Conservation (phyloP, 2,113 vertebrate species). For the Bothrops jararaca region DNA sequence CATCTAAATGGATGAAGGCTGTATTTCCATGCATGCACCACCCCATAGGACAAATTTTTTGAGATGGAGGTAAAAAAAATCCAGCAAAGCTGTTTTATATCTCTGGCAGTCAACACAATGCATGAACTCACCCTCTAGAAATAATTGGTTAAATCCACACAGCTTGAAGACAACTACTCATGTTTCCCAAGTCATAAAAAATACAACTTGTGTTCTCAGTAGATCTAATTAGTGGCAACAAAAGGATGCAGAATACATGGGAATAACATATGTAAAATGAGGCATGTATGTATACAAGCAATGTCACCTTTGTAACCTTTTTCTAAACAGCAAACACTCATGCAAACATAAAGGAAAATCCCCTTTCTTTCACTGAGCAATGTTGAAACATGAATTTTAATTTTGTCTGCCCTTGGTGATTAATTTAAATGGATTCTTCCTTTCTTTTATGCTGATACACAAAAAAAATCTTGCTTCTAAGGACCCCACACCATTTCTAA, state of each 20-base stretch:
- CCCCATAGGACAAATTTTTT: not conserved
- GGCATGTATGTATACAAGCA: not conserved
- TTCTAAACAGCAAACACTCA: not conserved
- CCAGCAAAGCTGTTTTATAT: not conserved
- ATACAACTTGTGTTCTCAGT: not conserved
- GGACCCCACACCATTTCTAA: not conserved
- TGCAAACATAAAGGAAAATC: not conserved
- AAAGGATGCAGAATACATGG: not conserved
- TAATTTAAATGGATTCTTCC: not conserved
- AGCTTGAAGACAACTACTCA: not conserved
- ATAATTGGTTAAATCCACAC: not conserved
- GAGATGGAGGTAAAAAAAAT: not conserved
- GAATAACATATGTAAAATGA: not conserved
- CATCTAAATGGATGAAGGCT: not conserved
- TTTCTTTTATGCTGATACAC: not conserved
- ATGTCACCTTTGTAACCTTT: not conserved
- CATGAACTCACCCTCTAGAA: not conserved
- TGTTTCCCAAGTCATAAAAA: not conserved
- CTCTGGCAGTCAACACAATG: not conserved
- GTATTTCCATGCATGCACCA: not conserved
- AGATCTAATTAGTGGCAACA: not conserved
- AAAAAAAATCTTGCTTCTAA: constrained; percentile 20
- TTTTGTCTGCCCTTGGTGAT: not conserved
- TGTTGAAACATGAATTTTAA: constrained; percentile 16
- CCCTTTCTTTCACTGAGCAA: not conserved